Evolutionary conservation across 2,888 invertebrate genomes (phyloP).

Genomic region (Aphodius granarius): DNA sequence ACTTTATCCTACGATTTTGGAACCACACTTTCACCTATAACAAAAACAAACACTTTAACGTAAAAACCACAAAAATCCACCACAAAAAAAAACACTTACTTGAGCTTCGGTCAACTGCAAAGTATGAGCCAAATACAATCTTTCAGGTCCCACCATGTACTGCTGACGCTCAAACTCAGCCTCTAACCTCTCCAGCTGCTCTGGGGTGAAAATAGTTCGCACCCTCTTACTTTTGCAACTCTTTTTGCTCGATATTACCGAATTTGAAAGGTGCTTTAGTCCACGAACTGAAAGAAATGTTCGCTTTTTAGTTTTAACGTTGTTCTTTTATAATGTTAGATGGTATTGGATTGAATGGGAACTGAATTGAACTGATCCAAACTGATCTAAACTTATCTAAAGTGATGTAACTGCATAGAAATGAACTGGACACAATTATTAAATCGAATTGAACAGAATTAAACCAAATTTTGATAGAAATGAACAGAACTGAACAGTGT

Average conservation of each 20-base stretch:
- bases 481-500: too few species aligned
- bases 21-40: constrained; percentile 87
- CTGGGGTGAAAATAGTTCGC: constrained; percentile 94
- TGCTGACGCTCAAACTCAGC: constrained; percentile 95
- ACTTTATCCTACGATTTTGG: constrained; percentile 92
- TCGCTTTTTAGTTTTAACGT: too few species aligned
- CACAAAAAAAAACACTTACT: constrained; percentile 59
- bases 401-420: too few species aligned
- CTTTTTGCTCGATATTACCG: constrained; percentile 47
- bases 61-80: neutral
- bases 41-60: constrained; percentile 3
- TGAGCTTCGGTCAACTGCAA: constrained; percentile 87
- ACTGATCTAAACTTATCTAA: too few species aligned
- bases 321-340: too few species aligned
- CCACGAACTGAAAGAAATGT: constrained; percentile 42
- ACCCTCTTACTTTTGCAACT: constrained; percentile 81
- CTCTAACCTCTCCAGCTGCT: constrained; percentile 90
- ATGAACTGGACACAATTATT: too few species aligned
- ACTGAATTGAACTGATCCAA: too few species aligned
- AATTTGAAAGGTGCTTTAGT: constrained; percentile 44
- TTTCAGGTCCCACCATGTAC: constrained; percentile 97
- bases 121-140: constrained; percentile 88
- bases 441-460: too few species aligned
- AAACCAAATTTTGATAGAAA: too few species aligned
- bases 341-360: too few species aligned